These are phyloP conservation scores for Drosophila lowei DNA, from an alignment of 1,140 invertebrate genomes.

Conservation along the genomic window DNA sequence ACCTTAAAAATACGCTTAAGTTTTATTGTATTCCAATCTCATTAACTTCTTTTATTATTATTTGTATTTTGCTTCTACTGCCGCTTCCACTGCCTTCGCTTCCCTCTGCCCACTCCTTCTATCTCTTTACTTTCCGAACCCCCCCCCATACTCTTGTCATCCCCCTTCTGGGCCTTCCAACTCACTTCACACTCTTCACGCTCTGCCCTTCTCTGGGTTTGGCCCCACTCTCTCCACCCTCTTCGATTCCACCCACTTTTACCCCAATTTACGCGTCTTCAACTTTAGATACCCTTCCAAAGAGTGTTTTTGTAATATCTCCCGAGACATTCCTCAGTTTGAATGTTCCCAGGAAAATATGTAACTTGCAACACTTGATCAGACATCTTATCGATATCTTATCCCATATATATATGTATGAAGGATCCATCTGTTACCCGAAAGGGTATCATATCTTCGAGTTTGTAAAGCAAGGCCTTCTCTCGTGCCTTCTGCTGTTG, in stretches of 20 bases:
- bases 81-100: background rate
- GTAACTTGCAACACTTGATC: no score
- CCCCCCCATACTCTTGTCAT: background rate
- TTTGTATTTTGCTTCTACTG: slow-evolving; percentile 51
- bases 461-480: no score
- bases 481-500: no score
- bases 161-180: background rate
- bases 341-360: no score
- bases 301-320: no score
- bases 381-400: no score
- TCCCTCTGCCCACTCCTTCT: background rate
- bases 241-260: slow-evolving; percentile 1
- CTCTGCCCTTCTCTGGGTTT: background rate
- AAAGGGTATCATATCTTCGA: no score
- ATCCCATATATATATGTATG: no score
- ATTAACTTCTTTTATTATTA: slow-evolving; percentile 80
- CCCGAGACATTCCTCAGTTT: no score
- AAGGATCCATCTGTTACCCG: no score
- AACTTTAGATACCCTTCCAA: background rate
- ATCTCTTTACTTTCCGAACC: background rate
- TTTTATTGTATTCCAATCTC: slow-evolving; percentile 79
- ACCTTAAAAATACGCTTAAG: slow-evolving; percentile 72
- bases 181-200: background rate
- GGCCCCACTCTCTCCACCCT: no score
- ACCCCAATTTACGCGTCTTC: slow-evolving; percentile 52